Percentiles rank a stretch among this genome's conserved stretches.
These are phyloP conservation scores for Chlamydotis undulata DNA, from an alignment of 2,113 vertebrate species.

Conservation along the genomic window DNA sequence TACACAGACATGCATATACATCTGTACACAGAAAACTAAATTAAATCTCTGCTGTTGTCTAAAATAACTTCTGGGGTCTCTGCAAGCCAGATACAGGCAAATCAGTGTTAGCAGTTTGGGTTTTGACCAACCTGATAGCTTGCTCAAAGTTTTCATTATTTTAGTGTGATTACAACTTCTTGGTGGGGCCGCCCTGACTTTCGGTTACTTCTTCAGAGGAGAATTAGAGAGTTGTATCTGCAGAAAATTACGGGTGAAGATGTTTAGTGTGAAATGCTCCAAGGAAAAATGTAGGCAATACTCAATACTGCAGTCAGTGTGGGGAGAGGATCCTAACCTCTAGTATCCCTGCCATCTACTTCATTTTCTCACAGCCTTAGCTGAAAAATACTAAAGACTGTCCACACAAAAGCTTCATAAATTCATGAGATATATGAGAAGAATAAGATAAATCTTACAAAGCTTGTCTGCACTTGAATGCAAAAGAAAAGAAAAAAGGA, in stretches of 20 bases:
- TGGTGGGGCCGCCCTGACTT: fast-evolving
- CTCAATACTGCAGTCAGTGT: not conserved
- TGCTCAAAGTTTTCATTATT: not conserved
- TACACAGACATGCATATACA: not conserved
- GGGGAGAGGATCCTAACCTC: not conserved
- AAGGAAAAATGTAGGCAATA: not conserved
- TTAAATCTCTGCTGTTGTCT: not conserved
- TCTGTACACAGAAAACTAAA: not conserved
- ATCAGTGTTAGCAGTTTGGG: not conserved
- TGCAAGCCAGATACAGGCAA: not conserved
- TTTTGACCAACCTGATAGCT: not conserved
- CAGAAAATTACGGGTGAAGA: not conserved
- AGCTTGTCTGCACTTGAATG: not conserved
- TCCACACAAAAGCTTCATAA: not conserved
- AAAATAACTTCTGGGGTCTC: not conserved
- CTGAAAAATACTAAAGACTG: not conserved
- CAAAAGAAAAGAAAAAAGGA: not conserved
- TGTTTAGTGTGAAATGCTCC: not conserved
- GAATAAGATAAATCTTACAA: not conserved
- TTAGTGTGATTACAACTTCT: not conserved
- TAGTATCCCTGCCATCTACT: not conserved
- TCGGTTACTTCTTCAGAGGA: not conserved
- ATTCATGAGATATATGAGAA: not conserved
- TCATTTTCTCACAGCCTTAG: not conserved
- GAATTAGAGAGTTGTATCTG: not conserved